Base-by-base conservation (phyloP, 1,140 invertebrate species). In the Phenacoccus solenopsis region DNA sequence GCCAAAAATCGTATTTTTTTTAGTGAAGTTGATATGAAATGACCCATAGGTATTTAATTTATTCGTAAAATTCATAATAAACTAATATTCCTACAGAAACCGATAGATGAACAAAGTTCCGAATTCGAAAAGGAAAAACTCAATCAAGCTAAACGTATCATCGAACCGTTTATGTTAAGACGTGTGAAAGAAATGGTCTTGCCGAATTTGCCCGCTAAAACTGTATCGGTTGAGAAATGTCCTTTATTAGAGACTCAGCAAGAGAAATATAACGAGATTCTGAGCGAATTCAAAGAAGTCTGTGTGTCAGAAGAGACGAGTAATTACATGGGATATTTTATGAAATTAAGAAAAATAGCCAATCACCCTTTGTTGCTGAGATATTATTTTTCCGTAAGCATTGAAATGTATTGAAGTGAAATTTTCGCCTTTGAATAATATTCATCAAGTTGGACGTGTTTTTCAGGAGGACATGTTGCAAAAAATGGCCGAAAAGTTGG, bases 131-230 rank as follows among this genome's bases (percentile, higher is more conserved):
- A 87, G 75, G 89, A 93, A 70, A 89, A 94, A 79, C 90, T 97
- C 21, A 87, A 87, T 68, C 91, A 96, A 76, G 95, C 95, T 0
- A 97, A 98, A 77, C 81, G 88, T 71, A 97, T 98, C 72, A 96
- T 98, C 90, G 91, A 91, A 76, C 96, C 96, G 0, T 98, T 98
- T 79, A 87, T 98, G 9, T 80, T 98, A 25, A 80, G 96, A n/a
- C 81, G 96, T 71, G 81, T 98, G 3, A 98, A 98, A 78, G 77
- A 82, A 25, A 87, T 94, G 74, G 95, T 98, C 0, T 81, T 98
- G 0, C 82, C 85, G 67, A 88, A 90, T 78, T 77, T 92, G 73
- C 94, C 94, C 0, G 80, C 83, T 74, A 96, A 97, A 78, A 85
- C 80, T 5, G 88, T 92, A 59, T 78, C 84, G 56, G 83, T 88